Conservation (phyloP, 2,113 vertebrate species). For the Sula dactylatra region DNA sequence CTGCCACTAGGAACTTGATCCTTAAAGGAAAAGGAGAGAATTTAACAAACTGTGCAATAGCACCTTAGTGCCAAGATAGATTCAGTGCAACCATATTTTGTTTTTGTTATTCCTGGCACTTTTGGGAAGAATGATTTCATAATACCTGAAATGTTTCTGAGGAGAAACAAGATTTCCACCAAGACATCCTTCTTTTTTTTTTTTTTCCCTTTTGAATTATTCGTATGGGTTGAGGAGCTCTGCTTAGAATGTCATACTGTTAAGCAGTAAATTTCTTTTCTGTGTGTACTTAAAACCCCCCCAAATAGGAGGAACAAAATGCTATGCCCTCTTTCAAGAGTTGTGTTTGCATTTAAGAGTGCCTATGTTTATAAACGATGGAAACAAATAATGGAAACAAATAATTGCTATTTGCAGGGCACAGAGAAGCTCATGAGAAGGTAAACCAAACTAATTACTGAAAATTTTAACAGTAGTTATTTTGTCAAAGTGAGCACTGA, state of each 20-base stretch:
- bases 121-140: constrained; percentile 2
- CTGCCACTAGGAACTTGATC: background rate
- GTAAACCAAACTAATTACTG: background rate
- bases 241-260: background rate
- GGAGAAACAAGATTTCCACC: constrained; percentile 5
- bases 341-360: background rate
- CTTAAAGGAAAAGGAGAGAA: background rate
- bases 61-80: background rate
- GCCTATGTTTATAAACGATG: background rate
- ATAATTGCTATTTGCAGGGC: background rate
- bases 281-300: background rate
- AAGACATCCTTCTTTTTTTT: background rate
- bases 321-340: background rate
- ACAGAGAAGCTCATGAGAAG: background rate
- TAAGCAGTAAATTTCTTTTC: background rate
- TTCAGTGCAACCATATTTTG: background rate
- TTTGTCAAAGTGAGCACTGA: background rate
- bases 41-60: background rate
- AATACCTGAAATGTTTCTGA: constrained; percentile 18
- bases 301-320: background rate
- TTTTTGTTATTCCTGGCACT: constrained; percentile 35
- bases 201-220: background rate
- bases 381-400: background rate
- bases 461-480: background rate
- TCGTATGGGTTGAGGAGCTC: background rate